Percentiles rank a stretch among this genome's conserved stretches.
Evolutionary conservation across 2,888 invertebrate genomes (phyloP).

Genomic region (Alsophila aescularia): DNA sequence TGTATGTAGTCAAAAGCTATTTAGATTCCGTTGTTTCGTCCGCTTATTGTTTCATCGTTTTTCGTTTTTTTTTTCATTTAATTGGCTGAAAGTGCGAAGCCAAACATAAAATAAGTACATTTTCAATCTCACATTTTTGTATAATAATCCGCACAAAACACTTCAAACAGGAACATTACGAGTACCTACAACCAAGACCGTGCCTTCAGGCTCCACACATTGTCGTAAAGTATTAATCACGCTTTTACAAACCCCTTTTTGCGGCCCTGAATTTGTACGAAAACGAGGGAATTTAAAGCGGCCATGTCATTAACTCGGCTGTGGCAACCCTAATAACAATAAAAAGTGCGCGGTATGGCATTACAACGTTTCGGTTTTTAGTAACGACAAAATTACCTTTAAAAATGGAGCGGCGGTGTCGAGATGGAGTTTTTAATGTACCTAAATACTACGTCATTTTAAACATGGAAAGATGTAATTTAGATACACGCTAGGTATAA

Average conservation of each 20-base stretch:
- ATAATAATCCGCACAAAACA: slow-evolving; percentile 3
- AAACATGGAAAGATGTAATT: too few species aligned
- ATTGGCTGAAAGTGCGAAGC: too few species aligned
- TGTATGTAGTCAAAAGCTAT: too few species aligned
- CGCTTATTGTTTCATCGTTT: too few species aligned
- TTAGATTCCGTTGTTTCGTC: too few species aligned
- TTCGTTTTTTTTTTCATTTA: too few species aligned
- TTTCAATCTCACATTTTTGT: background rate
- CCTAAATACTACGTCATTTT: too few species aligned
- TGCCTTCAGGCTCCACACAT: slow-evolving; percentile 18
- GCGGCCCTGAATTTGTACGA: slow-evolving; percentile 29
- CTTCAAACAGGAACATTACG: slow-evolving; percentile 8
- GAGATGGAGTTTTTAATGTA: background rate
- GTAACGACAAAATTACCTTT: slow-evolving; percentile 9
- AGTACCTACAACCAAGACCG: slow-evolving; percentile 10
- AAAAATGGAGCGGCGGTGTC: slow-evolving; percentile 7
- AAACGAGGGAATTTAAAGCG: slow-evolving; percentile 34
- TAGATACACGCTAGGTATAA: too few species aligned
- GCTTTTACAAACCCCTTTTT: slow-evolving; percentile 33
- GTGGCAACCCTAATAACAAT: slow-evolving; percentile 23
- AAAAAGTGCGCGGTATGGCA: slow-evolving; percentile 15
- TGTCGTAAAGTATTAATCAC: slow-evolving; percentile 36
- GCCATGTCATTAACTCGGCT: slow-evolving; percentile 33
- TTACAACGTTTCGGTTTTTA: slow-evolving; percentile 18
- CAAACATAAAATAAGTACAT: background rate